Conservation (phyloP, 2,888 invertebrate genomes). For the Autographa pulchrina region DNA sequence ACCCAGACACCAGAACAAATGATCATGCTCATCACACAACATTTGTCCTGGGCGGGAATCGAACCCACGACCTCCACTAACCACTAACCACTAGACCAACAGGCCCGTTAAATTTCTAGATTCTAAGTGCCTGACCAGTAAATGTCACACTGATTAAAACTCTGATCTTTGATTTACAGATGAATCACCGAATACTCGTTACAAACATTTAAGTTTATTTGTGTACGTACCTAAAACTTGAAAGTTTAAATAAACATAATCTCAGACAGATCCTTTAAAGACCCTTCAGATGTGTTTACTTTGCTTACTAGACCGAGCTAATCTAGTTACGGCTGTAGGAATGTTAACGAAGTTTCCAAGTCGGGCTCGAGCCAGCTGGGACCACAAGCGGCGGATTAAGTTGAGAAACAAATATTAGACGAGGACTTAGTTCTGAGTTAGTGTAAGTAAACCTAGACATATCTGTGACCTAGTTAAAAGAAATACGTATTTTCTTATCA, state of each 20-base stretch:
- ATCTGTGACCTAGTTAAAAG: background rate
- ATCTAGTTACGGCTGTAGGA: background rate
- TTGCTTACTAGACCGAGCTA: background rate
- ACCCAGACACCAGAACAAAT: no score
- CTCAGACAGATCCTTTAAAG: background rate
- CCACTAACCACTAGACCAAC: no score
- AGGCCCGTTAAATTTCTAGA: no score
- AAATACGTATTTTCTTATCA: background rate
- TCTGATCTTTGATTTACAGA: no score
- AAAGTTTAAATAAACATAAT: background rate
- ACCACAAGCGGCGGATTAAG: background rate
- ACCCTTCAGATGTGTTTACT: background rate
- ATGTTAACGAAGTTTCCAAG: constrained; percentile 1
- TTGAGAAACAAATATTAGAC: background rate
- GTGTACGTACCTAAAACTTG: no score
- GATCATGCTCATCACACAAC: no score
- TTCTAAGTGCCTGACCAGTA: no score
- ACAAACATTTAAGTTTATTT: no score
- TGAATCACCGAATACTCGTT: no score
- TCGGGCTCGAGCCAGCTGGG: background rate
- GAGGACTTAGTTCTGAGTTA: background rate
- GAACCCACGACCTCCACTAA: no score
- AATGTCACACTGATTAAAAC: no score
- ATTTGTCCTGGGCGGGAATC: no score
- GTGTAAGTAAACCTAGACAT: background rate